Conservation (phyloP, 1,140 invertebrate species). For the Oryzaephilus surinamensis region DNA sequence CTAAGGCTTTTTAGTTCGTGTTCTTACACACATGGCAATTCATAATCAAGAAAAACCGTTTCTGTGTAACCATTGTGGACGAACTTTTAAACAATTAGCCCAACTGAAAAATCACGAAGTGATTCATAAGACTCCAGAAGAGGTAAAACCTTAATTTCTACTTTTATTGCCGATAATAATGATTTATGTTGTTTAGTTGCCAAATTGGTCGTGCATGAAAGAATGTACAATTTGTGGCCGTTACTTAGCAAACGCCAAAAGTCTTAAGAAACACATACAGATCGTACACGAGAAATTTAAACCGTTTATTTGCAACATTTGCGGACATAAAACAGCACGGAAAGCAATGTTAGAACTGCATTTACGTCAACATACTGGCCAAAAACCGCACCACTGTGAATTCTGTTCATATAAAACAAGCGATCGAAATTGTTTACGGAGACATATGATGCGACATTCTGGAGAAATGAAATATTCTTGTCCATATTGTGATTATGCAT, state of each 20-base stretch:
- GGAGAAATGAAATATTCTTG: constrained; percentile 53
- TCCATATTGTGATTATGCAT: constrained; percentile 55
- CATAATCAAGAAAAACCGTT: constrained; percentile 49
- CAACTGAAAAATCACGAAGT: constrained; percentile 53
- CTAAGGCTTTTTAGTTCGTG: constrained; percentile 6
- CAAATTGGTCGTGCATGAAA: constrained; percentile 51
- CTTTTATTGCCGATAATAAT: no score
- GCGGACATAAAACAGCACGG: constrained; percentile 58
- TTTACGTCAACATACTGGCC: constrained; percentile 58
- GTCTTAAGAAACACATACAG: constrained; percentile 64
- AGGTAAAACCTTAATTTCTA: no score
- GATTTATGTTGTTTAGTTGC: constrained; percentile 26
- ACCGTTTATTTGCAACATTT: constrained; percentile 65
- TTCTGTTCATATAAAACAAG: constrained; percentile 56
- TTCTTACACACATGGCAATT: constrained; percentile 44
- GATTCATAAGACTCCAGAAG: constrained; percentile 42
- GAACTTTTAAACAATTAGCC: constrained; percentile 51
- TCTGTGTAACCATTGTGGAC: constrained; percentile 48
- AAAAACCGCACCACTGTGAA: constrained; percentile 61
- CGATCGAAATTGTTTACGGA: constrained; percentile 60
- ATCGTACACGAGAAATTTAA: constrained; percentile 67
- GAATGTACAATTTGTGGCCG: constrained; percentile 59
- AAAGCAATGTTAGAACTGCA: constrained; percentile 49
- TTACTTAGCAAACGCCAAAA: constrained; percentile 62
- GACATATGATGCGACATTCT: constrained; percentile 65